Base-by-base conservation (phyloP, 2,888 invertebrate genomes). In the Protonemura montana region DNA sequence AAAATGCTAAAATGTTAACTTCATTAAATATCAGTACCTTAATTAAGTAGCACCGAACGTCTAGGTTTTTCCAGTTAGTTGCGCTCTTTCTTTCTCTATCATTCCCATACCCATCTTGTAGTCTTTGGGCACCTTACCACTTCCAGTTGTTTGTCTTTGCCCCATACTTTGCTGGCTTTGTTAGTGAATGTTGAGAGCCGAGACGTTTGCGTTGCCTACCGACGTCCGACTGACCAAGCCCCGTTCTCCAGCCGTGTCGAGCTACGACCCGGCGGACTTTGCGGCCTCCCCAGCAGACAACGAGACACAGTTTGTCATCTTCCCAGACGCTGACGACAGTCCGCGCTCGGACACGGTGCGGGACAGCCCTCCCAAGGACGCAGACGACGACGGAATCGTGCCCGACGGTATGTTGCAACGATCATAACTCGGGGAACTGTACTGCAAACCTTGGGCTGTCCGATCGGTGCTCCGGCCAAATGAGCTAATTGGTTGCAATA, bases 251-350 rank as follows among this genome's bases (percentile, higher is more conserved):
- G 59, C 13, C 59, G 59, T 59, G 59, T 59, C 59, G 59, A 59
- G 59, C 13, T 59, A 59, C 59, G 59, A 21, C 2, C 59, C 59
- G 59, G 59, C 59, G 16, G 59, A 59, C 59, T 59, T 59, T 21
- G 16, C 13, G 59, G 21, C 59, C 59, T 59, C 76, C 2, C 76
- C 77, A 7, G 10, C 82, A 26, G 83, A 86, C n/a, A 77, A 88
- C 88, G 92, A 93, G 87, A 91, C 92, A 35, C 93, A 93, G 89
- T 94, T 94, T 89, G 92, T 93, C 16, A 91, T 93, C 85, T 94
- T 94, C 88, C 93, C 94, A 0, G 93, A 93, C 86, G 93, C 92
- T 35, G 93, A 93, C 85, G 93, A 93, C 78, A 76, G 59, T 59
- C 59, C 59, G 59, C 59, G 59, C 16, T 59, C 59, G 16, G 91